Evolutionary conservation across 2,113 vertebrate species (phyloP), one percentile per base, ranked within the genome.

Genomic region (Ornithorhynchus anatinus): DNA sequence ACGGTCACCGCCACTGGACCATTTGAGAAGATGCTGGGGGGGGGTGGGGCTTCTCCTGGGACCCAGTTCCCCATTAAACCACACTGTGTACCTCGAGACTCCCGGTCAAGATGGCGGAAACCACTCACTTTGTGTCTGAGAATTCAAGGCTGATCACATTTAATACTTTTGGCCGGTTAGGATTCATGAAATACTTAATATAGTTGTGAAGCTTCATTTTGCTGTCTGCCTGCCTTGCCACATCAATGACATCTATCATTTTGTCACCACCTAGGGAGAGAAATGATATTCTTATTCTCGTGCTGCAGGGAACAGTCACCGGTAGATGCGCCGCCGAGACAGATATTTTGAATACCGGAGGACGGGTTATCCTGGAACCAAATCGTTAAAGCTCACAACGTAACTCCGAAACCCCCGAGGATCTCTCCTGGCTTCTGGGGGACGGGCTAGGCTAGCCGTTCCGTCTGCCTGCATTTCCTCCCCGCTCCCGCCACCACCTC

Each of bases 111-210:
- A 54, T n/a, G 8, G 62, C 33, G 62, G 45, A 51, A 82, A 50
- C 54, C 89, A 91, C 97, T 95, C 88, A 99, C 98, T 95, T 98
- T 13, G 96, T 97, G 90, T 99, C 97, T 0, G 98, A 99, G 88
- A 99, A 99, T 90, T 99, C 98, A 85, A 99, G 94, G 91, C 98
- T 99, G 94, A 99, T 99, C 88, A 99, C 96, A 86, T 99, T 99
- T 88, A 99, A 94, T 81, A 99, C 97, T 90, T 99, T 99, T 48
- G 97, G 96, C 85, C 96, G 94, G 52, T 95, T 92, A 59, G 94
- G 89, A 51, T 92, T 95, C 86, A 87, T 96, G 92, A 95, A 99
- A 92, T 99, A 99, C 87, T 97, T 96, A 79, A 99, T 92, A 33
- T 98, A 99, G 87, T 97, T 96, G 70, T 94, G 93, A 62, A 99